Base-by-base conservation (phyloP, 2,888 invertebrate species). In the Ceriagrion tenellum region DNA sequence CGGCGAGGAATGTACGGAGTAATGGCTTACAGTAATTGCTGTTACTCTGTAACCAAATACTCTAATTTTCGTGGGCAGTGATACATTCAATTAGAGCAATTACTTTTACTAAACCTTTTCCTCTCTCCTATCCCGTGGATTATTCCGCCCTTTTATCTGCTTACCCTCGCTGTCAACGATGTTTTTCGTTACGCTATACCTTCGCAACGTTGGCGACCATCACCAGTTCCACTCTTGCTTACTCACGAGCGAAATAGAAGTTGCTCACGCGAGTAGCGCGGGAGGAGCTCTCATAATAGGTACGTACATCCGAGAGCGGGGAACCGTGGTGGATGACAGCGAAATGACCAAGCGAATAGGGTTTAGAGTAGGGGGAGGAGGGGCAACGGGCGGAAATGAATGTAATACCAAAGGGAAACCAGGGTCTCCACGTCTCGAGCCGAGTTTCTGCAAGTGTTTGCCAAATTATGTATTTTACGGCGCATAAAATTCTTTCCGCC, bases 391-490 rank as follows among this genome's bases (percentile, higher is more conserved):
- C 18, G 35, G 2, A 59, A 47, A 47, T 16, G 16, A 59, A 59
- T 16, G 59, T n/a, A 59, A 59, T 20, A 3, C 16, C 1, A 16
- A 20, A 20, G 59, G 16, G 59, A 16, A 59, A 16, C 16, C 12
- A 12, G 26, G 69, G 69, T 81, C 12, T 35, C 18, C 18, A n/a
- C 69, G 35, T 81, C 81, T 35, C 81, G 16, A 35, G 35, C 12
- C 74, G 35, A 81, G 18, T 81, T 35, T 81, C 81, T 35, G 81
- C 81, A n/a, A 81, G 35, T 35, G 35, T 81, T 59, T 16, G 81
- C 81, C 81, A 81, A 81, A 81, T 81, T 81, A 69, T 26, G 69
- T 69, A 81, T 81, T 81, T 81, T 81, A 81, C 81, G 81, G 81
- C 30, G 16, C 81, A 81, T 35, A 35, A 81, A 81, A 81, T 81